Evolutionary conservation across 2,888 invertebrate genomes (phyloP), one percentile per base, ranked within the genome.

Genomic region (Latrodectus elegans): DNA sequence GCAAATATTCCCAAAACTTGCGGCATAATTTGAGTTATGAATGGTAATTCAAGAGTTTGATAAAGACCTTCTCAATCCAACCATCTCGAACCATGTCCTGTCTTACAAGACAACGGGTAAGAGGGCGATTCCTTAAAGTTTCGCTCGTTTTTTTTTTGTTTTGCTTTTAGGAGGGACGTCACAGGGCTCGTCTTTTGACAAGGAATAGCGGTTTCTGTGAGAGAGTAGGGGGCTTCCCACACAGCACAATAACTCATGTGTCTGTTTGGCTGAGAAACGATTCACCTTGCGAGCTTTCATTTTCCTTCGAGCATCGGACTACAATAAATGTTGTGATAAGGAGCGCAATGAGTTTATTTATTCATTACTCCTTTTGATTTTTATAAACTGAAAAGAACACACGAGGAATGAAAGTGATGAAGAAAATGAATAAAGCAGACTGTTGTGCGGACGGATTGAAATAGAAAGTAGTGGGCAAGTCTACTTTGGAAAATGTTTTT

Each of bases 51-150:
- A 11, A 60, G 12, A 60, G 6, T 60, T 55, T 60, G 10, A 12
- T 12, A n/a, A 60, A 60, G 60, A 60, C 14, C 12, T 6, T 60
- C 10, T 10, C 60, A 0, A 60, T 15, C 12, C 60, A 60, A 15
- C 73, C 73, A 22, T 68, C 78, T 26, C 22, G 78, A 78, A 78
- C 78, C 60, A 84, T 77, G 78, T 79, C 26, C 74, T n/a, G 15
- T 64, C 26, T 49, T 15, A 22, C 73, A 85, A 60, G 75, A 85
- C 85, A 85, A 85, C 85, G 38, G 74, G 15, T 65, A 8, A 52
- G 60, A 73, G 81, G 86, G 86, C 86, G 86, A 87, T 87, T 81
- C 81, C 78, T 81, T 60, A 75, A 81, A 86, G 77, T 67, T 81
- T 72, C 55, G 26, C 68, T 87, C 70, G 70, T 55, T 70, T 74